Conservation (phyloP, 23 tunicate genomes). For the Trididemnum miniatum region DNA sequence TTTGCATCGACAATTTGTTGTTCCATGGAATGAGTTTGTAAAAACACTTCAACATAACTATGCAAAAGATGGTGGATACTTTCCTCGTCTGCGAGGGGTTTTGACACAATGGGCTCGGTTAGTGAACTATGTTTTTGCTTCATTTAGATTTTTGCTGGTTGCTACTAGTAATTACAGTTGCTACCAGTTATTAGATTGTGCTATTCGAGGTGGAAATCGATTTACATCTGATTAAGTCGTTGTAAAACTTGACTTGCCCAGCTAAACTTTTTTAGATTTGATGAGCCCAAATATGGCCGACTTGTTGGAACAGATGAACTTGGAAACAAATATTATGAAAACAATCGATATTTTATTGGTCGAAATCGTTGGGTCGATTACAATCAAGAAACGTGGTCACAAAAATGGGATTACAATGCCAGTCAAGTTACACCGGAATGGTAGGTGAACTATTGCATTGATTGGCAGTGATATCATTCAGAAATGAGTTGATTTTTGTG, state of each 20-base stretch:
- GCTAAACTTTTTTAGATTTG: slow-evolving; percentile 37
- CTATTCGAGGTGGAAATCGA: too few species aligned
- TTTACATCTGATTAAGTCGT: too few species aligned
- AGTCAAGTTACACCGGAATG: slow-evolving; percentile 93
- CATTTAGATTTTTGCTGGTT: too few species aligned
- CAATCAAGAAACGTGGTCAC: slow-evolving; percentile 68
- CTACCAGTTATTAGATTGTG: too few species aligned
- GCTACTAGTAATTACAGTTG: too few species aligned
- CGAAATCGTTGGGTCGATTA: slow-evolving; percentile 97
- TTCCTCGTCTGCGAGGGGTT: slow-evolving; percentile 76
- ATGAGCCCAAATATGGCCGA: slow-evolving; percentile 49
- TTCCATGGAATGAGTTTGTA: slow-evolving; percentile 61
- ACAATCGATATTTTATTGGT: slow-evolving; percentile 81
- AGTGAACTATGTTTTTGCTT: not conserved
- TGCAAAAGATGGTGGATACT: slow-evolving; percentile 89
- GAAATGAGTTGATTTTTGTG: too few species aligned
- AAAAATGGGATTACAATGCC: slow-evolving; percentile 97
- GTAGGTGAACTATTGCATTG: slow-evolving; percentile 23
- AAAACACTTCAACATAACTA: slow-evolving; percentile 62
- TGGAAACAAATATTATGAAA: slow-evolving; percentile 92
- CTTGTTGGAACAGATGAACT: slow-evolving; percentile 80
- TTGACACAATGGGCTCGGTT: slow-evolving; percentile 59
- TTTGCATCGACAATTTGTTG: slow-evolving; percentile 65
- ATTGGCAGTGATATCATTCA: too few species aligned
- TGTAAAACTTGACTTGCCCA: too few species aligned